Percentiles rank a stretch among this genome's conserved stretches.
phyloP scores from a whole-genome alignment of 2,797 vertebrate genomes.

The Rhodeus uyekii region DNA sequence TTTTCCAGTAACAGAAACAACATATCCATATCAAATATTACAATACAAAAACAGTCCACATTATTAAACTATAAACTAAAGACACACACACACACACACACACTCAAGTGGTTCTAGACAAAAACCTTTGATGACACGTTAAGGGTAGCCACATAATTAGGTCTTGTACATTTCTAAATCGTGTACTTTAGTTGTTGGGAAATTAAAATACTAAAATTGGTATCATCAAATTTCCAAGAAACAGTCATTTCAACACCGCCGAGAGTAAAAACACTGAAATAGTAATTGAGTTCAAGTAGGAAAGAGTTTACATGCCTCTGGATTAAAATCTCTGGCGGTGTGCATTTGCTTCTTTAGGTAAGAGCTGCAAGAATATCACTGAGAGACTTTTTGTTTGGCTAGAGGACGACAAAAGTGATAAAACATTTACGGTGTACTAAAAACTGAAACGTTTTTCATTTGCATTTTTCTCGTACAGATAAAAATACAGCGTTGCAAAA shows the following conservation, averaged over 20 bases:
- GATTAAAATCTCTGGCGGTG: constrained; percentile 21
- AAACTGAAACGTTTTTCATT: background rate
- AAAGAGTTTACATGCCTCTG: constrained; percentile 2
- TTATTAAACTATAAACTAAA: background rate
- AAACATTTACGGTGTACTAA: background rate
- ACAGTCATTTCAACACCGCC: constrained; percentile 1
- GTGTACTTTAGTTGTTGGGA: background rate
- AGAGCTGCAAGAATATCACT: constrained; percentile 13
- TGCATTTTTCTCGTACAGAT: too few relatives aligned
- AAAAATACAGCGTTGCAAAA: background rate
- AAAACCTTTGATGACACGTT: background rate
- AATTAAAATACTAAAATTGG: background rate
- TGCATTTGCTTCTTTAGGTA: constrained; percentile 7
- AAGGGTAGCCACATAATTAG: background rate
- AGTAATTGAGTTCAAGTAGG: background rate
- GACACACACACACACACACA: background rate
- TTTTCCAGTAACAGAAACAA: background rate
- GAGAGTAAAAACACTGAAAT: background rate
- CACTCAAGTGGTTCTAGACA: background rate
- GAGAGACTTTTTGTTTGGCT: too few relatives aligned
- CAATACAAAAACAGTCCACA: background rate
- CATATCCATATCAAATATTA: background rate
- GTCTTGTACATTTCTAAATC: background rate
- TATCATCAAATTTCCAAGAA: constrained; percentile 6
- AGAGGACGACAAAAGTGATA: background rate